Conservation (phyloP, 2,113 vertebrate genomes). For the Macroglossus sobrinus region DNA sequence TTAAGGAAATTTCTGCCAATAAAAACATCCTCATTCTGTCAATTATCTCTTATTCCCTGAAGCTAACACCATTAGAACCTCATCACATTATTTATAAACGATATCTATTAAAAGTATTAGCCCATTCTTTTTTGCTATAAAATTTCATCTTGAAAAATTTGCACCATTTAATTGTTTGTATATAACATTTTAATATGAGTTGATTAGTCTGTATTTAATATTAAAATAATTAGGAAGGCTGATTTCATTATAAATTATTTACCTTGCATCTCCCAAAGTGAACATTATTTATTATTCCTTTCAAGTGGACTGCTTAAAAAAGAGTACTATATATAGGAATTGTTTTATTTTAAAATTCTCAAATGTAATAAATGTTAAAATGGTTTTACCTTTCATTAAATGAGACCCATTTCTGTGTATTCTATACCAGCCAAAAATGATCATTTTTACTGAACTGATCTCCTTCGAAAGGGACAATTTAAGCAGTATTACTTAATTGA, state of each 20-base stretch:
- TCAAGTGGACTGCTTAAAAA: not conserved
- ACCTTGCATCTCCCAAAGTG: not conserved
- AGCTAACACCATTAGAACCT: not conserved
- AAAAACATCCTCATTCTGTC: constrained; percentile 12
- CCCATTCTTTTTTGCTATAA: not conserved
- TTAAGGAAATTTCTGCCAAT: not conserved
- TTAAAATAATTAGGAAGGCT: not conserved
- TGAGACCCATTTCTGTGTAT: not conserved
- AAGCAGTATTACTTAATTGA: not conserved
- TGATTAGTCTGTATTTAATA: not conserved
- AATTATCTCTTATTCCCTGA: not conserved
- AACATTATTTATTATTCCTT: constrained; percentile 27
- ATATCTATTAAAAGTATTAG: not conserved
- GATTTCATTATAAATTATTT: constrained; percentile 39
- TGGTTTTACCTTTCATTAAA: not conserved
- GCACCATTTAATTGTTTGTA: not conserved
- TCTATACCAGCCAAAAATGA: not conserved
- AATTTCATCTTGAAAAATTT: not conserved
- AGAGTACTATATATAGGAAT: not conserved
- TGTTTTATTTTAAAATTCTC: constrained; percentile 33
- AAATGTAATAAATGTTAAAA: constrained; percentile 33
- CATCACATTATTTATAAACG: constrained; percentile 1
- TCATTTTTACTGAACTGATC: not conserved
- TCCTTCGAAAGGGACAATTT: not conserved
- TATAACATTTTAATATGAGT: constrained; percentile 19